Evolutionary conservation across 1,140 invertebrate species (phyloP).

Genomic region (Caenorhabditis remanei): DNA sequence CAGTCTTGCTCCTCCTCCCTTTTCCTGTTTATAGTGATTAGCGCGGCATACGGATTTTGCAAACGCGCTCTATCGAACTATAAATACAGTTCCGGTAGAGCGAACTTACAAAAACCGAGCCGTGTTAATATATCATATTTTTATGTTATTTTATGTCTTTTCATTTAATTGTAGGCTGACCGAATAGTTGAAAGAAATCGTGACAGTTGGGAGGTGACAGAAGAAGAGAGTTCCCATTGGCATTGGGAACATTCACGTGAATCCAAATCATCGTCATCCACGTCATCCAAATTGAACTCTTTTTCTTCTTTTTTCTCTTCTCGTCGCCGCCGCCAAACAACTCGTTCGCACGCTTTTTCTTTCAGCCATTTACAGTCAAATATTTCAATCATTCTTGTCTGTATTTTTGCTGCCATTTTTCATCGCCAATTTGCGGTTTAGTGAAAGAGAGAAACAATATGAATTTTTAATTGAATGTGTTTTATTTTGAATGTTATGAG

Average conservation of each 20-base stretch:
- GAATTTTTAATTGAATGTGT: background rate
- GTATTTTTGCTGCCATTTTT: conserved; percentile 40
- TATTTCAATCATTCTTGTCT: conserved; percentile 15
- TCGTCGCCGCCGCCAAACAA: background rate
- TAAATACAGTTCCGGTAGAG: too few relatives aligned
- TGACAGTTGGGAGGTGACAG: conserved; percentile 13
- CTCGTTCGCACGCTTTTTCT: background rate
- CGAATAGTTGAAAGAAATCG: conserved; percentile 31
- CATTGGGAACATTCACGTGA: conserved; percentile 27
- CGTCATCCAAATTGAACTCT: conserved; percentile 21
- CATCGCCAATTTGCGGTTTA: conserved; percentile 40
- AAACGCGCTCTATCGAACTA: too few relatives aligned
- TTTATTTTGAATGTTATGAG: background rate
- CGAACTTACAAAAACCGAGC: too few relatives aligned
- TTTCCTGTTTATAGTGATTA: background rate
- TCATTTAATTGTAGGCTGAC: conserved; percentile 23
- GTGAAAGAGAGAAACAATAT: background rate
- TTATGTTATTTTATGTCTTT: conserved; percentile 28
- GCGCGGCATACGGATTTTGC: background rate
- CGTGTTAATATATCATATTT: background rate
- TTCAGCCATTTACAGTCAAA: conserved; percentile 41
- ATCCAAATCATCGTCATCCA: background rate
- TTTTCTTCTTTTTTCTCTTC: background rate
- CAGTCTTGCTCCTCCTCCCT: background rate
- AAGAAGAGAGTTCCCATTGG: conserved; percentile 54